These are phyloP conservation scores for Catharus fuscescens DNA, from an alignment of 2,113 vertebrate genomes.

Conservation along the genomic window DNA sequence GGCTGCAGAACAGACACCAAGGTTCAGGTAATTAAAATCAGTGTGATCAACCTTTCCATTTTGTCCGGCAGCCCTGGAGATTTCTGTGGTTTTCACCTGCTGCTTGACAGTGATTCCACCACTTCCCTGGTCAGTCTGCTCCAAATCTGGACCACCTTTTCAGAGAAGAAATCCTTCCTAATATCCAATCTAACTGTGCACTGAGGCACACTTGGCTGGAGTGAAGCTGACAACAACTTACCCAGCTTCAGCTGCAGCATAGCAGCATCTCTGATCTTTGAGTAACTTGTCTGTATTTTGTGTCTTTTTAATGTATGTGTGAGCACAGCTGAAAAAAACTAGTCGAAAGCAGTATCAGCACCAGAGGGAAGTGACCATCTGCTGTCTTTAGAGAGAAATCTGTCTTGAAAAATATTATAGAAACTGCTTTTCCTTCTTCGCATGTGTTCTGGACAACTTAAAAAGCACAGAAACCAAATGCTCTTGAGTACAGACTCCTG, in stretches of 20 bases:
- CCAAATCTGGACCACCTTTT: no score
- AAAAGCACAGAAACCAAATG: background rate
- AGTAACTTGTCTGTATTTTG: background rate
- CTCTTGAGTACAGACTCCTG: background rate
- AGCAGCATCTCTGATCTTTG: background rate
- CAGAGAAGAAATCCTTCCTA: background rate
- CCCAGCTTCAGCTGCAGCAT: background rate
- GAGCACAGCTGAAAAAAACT: conserved; percentile 32
- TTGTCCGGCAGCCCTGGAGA: background rate
- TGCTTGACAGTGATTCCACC: background rate
- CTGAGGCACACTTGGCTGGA: background rate
- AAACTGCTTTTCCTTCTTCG: background rate
- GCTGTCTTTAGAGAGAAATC: background rate
- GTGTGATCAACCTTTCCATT: background rate
- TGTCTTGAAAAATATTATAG: background rate
- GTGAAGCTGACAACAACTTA: background rate
- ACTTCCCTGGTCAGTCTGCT: background rate
- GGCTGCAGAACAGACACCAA: background rate
- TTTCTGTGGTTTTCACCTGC: background rate
- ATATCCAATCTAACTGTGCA: background rate
- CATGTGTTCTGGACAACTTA: background rate
- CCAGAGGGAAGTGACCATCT: conserved; percentile 21
- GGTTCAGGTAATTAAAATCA: background rate
- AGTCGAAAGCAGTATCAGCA: background rate
- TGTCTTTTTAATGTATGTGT: background rate